These are phyloP conservation scores for Drosophila oshimai DNA, from an alignment of 1,140 invertebrate genomes.

Conservation along the genomic window DNA sequence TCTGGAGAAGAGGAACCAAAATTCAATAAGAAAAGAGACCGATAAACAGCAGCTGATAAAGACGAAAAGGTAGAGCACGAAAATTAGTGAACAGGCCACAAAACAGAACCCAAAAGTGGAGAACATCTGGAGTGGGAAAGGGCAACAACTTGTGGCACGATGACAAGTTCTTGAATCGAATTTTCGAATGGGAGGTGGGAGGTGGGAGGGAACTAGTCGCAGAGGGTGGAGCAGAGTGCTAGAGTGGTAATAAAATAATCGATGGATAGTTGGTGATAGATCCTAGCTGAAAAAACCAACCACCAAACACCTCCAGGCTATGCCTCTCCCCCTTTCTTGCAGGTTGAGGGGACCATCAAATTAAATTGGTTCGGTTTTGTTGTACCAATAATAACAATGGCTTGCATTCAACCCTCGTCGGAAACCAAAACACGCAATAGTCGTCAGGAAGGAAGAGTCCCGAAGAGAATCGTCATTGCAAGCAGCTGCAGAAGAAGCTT, in stretches of 20 bases:
- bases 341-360: slow-evolving; percentile 60
- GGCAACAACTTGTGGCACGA: slow-evolving; percentile 72
- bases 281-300: slow-evolving; percentile 22
- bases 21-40: slow-evolving; percentile 57
- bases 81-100: slow-evolving; percentile 58
- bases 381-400: slow-evolving; percentile 64
- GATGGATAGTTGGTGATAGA: slow-evolving; percentile 31
- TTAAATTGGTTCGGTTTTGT: slow-evolving; percentile 71
- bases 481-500: slow-evolving; percentile 32
- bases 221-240: background rate
- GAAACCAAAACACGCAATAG: slow-evolving; percentile 56
- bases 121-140: slow-evolving; percentile 1
- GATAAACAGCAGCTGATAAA: slow-evolving; percentile 78
- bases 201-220: background rate
- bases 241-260: slow-evolving; percentile 66
- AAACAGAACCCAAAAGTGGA: slow-evolving; percentile 21
- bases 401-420: slow-evolving; percentile 53
- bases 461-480: slow-evolving; percentile 6
- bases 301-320: slow-evolving; percentile 11
- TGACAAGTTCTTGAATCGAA: slow-evolving; percentile 50
- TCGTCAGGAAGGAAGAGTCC: slow-evolving; percentile 24
- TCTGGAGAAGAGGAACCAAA: slow-evolving; percentile 25
- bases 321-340: background rate
- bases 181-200: background rate
- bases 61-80: slow-evolving; percentile 55